Evolutionary conservation across 2,113 vertebrate species (phyloP).

Genomic region (Pterophyllum scalare): DNA sequence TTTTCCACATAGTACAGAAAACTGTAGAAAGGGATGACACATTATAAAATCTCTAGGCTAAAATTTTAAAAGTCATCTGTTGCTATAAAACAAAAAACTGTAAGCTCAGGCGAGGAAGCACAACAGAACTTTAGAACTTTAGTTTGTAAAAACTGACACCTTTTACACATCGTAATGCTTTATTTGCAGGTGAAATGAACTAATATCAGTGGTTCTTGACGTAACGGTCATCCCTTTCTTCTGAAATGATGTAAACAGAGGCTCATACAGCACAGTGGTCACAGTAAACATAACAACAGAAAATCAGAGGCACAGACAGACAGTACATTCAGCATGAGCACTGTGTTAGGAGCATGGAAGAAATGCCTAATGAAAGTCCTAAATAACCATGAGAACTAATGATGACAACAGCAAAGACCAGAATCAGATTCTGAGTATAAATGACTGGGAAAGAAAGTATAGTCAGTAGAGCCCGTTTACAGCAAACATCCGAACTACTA

Average conservation of each 20-base stretch:
- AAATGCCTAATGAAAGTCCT: neutral
- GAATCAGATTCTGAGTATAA: neutral
- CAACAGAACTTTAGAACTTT: neutral
- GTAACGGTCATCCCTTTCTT: constrained; percentile 2
- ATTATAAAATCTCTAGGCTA: accelerated
- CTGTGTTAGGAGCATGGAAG: neutral
- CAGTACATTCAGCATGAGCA: neutral
- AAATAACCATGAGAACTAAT: neutral
- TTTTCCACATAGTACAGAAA: neutral
- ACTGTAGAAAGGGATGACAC: neutral
- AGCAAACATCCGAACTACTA: neutral
- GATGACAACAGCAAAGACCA: neutral
- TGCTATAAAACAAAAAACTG: neutral
- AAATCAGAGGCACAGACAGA: neutral
- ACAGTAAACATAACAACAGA: neutral
- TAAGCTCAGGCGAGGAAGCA: neutral
- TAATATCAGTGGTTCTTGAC: neutral
- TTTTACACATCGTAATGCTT: neutral
- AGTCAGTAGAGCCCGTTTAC: accelerated
- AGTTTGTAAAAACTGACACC: neutral
- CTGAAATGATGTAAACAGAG: neutral
- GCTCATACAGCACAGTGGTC: neutral
- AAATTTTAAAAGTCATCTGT: neutral
- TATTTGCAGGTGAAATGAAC: neutral
- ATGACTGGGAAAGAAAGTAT: neutral